These are phyloP conservation scores for Esperia sulphurella DNA, from an alignment of 2,888 invertebrate genomes.

Conservation along the genomic window DNA sequence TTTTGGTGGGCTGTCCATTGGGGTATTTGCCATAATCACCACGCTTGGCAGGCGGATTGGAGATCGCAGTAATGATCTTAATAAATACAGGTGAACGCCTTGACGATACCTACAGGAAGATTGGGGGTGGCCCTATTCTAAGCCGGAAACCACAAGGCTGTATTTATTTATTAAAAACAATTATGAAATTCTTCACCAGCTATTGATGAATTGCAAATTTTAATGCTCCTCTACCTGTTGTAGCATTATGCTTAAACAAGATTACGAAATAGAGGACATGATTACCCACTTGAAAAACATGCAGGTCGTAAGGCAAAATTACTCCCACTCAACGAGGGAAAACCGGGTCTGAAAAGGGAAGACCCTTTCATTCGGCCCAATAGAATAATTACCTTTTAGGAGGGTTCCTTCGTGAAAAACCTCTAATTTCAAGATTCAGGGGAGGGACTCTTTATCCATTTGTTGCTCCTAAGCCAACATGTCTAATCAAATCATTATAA, in stretches of 20 bases:
- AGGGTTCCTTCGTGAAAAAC: constrained; percentile 36
- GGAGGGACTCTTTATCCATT: constrained; percentile 28
- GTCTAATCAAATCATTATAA: constrained; percentile 39
- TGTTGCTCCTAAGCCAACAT: constrained; percentile 43
- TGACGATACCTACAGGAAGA: too few relatives aligned
- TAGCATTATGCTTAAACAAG: neutral
- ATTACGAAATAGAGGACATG: constrained; percentile 7
- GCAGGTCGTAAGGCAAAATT: constrained; percentile 10
- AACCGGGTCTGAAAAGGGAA: constrained; percentile 31
- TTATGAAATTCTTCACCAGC: too few relatives aligned
- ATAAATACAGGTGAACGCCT: too few relatives aligned
- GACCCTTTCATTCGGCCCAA: constrained; percentile 45
- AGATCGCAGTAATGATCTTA: too few relatives aligned
- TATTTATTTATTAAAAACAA: too few relatives aligned
- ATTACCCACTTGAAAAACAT: constrained; percentile 9
- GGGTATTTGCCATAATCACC: too few relatives aligned
- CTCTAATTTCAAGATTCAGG: constrained; percentile 41
- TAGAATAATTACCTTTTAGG: constrained; percentile 55
- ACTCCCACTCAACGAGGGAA: constrained; percentile 13
- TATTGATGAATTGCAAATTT: too few relatives aligned
- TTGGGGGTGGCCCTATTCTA: too few relatives aligned
- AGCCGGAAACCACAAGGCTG: too few relatives aligned
- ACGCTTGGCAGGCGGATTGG: too few relatives aligned
- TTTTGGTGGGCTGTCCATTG: too few relatives aligned
- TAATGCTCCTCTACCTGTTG: too few relatives aligned